Conservation (phyloP, 2,888 invertebrate genomes). For the Stictocephala bisonia region DNA sequence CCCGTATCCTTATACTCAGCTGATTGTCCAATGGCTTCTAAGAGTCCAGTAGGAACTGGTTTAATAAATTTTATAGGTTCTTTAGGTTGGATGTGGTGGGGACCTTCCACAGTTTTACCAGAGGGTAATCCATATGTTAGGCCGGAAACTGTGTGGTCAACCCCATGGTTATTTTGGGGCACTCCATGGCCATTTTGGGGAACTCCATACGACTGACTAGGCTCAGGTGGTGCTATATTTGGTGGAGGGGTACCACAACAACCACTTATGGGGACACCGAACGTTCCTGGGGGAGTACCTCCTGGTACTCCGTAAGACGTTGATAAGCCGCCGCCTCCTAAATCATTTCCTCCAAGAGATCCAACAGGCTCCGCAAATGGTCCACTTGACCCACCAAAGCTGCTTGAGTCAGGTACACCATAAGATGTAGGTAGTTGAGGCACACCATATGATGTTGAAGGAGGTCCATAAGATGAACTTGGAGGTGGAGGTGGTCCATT, state of each 20-base stretch:
- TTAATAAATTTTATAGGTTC: conserved; percentile 79
- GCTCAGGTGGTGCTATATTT: conserved; percentile 48
- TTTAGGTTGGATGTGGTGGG: conserved; percentile 65
- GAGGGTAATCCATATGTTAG: conserved; percentile 58
- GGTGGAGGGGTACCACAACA: conserved; percentile 64
- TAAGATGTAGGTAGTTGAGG: conserved; percentile 50
- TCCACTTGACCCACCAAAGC: conserved; percentile 45
- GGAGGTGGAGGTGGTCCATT: conserved; percentile 44
- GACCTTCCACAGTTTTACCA: conserved; percentile 59
- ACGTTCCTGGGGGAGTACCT: conserved; percentile 70
- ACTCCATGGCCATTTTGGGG: conserved; percentile 32
- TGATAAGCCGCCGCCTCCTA: not conserved
- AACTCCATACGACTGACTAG: conserved; percentile 50
- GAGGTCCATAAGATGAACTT: conserved; percentile 6
- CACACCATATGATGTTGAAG: conserved; percentile 6
- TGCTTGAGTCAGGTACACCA: conserved; percentile 50
- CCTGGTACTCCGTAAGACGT: conserved; percentile 38
- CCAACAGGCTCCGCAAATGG: conserved; percentile 67
- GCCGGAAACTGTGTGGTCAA: conserved; percentile 46
- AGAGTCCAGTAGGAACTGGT: conserved; percentile 77
- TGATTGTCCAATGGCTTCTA: conserved; percentile 74
- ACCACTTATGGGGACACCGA: conserved; percentile 71
- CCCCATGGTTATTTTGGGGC: not conserved
- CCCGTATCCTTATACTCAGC: conserved; percentile 68
- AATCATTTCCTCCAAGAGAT: conserved; percentile 16